phyloP scores from a whole-genome alignment of 2,113 vertebrate species.

The Mionectes macconnelli region DNA sequence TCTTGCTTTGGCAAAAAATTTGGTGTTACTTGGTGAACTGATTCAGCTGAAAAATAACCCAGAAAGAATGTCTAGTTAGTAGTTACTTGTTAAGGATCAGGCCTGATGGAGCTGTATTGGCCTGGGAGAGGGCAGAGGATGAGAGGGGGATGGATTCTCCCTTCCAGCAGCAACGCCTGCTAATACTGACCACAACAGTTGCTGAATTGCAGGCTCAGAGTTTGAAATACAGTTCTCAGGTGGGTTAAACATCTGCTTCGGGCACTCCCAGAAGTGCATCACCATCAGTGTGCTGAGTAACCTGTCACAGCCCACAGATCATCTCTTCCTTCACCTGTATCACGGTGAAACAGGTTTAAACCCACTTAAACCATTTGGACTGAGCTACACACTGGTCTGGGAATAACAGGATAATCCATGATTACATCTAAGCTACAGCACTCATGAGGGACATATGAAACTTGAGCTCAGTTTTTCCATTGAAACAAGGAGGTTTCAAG shows the following conservation, averaged over 20 bases:
- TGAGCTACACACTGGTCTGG: background rate
- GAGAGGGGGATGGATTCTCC: background rate
- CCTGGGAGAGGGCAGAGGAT: background rate
- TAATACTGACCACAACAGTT: background rate
- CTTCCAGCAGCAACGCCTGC: background rate
- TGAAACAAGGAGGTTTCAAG: background rate
- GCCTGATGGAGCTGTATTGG: background rate
- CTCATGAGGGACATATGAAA: background rate
- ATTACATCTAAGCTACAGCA: background rate
- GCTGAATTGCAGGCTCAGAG: background rate
- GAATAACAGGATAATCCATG: background rate
- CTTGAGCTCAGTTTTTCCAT: background rate
- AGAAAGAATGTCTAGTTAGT: background rate
- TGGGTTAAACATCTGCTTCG: background rate
- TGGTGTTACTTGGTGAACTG: background rate
- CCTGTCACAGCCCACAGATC: background rate
- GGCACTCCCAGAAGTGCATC: background rate
- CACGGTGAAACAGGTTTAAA: background rate
- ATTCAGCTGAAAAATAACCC: background rate
- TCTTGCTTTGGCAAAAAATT: background rate
- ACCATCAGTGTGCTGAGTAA: background rate
- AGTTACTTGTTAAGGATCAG: background rate
- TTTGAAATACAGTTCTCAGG: background rate
- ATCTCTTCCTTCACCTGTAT: background rate
- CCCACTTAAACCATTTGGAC: background rate